A percentile compares a stretch with the other conserved stretches of the same genome.
These are phyloP conservation scores for Enoplosus armatus DNA, from an alignment of 2,797 vertebrate species.

Conservation along the genomic window DNA sequence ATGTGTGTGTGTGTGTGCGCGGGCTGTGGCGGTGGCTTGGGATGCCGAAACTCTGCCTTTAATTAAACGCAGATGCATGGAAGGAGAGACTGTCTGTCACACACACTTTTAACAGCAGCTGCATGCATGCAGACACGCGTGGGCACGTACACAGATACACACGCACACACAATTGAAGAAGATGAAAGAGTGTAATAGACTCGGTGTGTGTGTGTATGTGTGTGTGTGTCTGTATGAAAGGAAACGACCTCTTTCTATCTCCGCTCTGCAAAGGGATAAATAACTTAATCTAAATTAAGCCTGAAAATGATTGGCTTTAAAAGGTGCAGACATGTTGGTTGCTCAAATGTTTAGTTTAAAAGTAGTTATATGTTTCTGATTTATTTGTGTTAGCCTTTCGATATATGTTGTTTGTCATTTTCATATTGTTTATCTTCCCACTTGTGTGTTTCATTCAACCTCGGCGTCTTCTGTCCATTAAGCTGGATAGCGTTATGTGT, in stretches of 20 bases:
- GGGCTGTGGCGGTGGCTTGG: slow-evolving; percentile 83
- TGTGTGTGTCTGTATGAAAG: slow-evolving; percentile 35
- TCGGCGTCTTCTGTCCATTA: slow-evolving; percentile 6
- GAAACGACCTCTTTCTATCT: slow-evolving; percentile 59
- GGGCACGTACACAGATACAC: slow-evolving; percentile 48
- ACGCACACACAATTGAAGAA: slow-evolving; percentile 58
- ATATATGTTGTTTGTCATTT: slow-evolving; percentile 22
- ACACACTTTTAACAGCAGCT: slow-evolving; percentile 77
- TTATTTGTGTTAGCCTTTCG: slow-evolving; percentile 26
- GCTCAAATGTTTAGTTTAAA: slow-evolving; percentile 45
- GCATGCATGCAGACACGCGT: slow-evolving; percentile 65
- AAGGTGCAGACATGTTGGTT: slow-evolving; percentile 48
- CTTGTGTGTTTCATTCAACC: slow-evolving; percentile 15
- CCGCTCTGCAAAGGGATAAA: slow-evolving; percentile 56
- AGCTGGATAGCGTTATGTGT: slow-evolving; percentile 6
- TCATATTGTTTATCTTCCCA: slow-evolving; percentile 14
- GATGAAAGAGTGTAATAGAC: slow-evolving; percentile 71
- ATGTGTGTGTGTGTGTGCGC: slow-evolving; percentile 42
- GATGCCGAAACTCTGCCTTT: slow-evolving; percentile 90
- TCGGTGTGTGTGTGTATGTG: slow-evolving; percentile 35
- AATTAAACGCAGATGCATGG: slow-evolving; percentile 92
- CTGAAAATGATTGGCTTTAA: slow-evolving; percentile 49
- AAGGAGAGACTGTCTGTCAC: slow-evolving; percentile 90
- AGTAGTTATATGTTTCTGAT: slow-evolving; percentile 6
- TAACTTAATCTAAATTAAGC: slow-evolving; percentile 67